Percentiles rank a stretch among this genome's conserved stretches.
Conservation (phyloP, 1,140 invertebrate genomes). For the Pseudomyrmex gracilis region DNA sequence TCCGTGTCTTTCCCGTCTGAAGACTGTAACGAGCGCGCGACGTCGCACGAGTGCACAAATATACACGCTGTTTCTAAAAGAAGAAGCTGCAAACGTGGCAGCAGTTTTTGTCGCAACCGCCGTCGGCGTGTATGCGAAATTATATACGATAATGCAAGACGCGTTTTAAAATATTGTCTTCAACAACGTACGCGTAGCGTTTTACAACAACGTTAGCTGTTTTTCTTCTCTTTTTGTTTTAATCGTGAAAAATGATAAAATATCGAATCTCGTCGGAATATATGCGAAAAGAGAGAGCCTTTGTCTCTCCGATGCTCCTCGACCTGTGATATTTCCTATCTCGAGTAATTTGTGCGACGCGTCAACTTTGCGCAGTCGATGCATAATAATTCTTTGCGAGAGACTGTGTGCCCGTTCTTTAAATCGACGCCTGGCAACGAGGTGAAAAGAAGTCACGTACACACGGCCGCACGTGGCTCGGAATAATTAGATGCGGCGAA, state of each 20-base stretch:
- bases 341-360: not conserved
- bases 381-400: not conserved
- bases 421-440: not conserved
- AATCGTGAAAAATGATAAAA: constrained; percentile 7
- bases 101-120: constrained; percentile 14
- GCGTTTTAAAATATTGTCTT: constrained; percentile 7
- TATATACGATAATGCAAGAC: not conserved
- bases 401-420: not conserved
- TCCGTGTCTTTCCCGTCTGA: too few species aligned
- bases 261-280: not conserved
- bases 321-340: not conserved
- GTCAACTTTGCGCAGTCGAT: not conserved
- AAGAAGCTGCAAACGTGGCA: constrained; percentile 8
- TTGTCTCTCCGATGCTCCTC: too few species aligned
- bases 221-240: not conserved
- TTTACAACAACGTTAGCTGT: not conserved
- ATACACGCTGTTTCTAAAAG: constrained; percentile 10
- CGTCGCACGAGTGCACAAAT: constrained; percentile 2
- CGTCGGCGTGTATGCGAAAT: not conserved
- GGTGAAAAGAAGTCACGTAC: constrained; percentile 46
- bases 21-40: not conserved
- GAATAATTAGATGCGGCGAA: constrained; percentile 54
- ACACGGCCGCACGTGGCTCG: constrained; percentile 13
- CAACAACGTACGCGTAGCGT: not conserved
- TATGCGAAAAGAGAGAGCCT: too few species aligned